phyloP scores from a whole-genome alignment of 2,113 vertebrate species.

The Corythornis cristatus region DNA sequence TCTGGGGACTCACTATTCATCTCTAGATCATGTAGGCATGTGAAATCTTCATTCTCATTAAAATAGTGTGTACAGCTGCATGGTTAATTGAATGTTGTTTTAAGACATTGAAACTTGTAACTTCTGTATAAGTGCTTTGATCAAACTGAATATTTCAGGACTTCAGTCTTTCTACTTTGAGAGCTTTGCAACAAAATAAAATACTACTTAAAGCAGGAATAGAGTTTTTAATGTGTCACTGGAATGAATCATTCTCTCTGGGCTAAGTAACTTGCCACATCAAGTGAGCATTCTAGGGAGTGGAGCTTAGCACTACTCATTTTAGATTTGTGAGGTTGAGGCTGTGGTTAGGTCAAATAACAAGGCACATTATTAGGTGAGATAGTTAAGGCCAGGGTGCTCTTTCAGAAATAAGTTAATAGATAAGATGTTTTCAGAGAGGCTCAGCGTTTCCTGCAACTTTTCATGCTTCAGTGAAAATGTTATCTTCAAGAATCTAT shows the following conservation, averaged over 20 bases:
- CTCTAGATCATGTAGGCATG: neutral
- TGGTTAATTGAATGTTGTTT: no score
- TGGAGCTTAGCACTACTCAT: fast-evolving
- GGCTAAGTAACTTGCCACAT: neutral
- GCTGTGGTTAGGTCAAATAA: neutral
- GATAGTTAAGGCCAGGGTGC: fast-evolving
- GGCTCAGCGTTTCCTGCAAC: neutral
- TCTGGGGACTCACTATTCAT: neutral
- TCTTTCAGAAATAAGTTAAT: neutral
- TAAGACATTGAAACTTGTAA: neutral
- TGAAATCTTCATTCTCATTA: neutral
- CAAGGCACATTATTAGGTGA: neutral
- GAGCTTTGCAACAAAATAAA: neutral
- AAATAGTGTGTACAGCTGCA: neutral
- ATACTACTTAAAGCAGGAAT: neutral
- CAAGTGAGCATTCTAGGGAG: neutral
- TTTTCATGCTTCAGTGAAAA: neutral
- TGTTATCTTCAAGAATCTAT: neutral
- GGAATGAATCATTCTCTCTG: neutral
- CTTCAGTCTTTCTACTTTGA: neutral
- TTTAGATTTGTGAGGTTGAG: neutral
- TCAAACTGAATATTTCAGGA: neutral
- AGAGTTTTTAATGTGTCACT: neutral
- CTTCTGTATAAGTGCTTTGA: neutral
- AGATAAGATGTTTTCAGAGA: neutral